Base-by-base conservation (phyloP, 2,113 vertebrate species). In the Hemibates koningsi region DNA sequence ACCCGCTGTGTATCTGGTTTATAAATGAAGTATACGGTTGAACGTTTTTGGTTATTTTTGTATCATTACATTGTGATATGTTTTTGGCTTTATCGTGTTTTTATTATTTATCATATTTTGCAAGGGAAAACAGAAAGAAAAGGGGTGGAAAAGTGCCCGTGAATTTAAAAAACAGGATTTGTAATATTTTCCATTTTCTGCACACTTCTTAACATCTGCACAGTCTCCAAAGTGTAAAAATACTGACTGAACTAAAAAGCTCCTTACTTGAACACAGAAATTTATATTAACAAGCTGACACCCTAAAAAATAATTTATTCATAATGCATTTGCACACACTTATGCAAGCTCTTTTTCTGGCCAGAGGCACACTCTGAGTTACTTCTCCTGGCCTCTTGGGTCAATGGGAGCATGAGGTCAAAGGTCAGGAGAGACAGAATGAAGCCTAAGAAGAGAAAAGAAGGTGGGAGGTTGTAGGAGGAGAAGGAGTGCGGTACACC, bases 351-450 rank as follows among this genome's bases (percentile, higher is more conserved):
- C 79, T 92, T 24, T 85, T 89, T 90, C 38, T 88, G 79, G 48
- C 90, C 85, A 78, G 73, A 91, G 92, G 94, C 94, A 90, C 19
- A 68, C 85, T 90, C 88, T 94, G 56, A 73, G 84, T 85, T 61
- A 84, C 88, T 87, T 91, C 89, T 90, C 45, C 73, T 85, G 87
- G 90, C 89, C 88, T 90, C 92, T 94, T 90, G 88, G 93, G 91
- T 95, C 93, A 95, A 95, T 86, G 92, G 92, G 88, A 87, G 48
- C 87, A 91, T 9, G 4, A 81, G 91, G 92, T 92, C 88, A 94
- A 87, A 94, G 95, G 90, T 94, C 92, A 93, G 48, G 88, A 82
- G 59, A 86, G 92, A 94, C 91, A 90, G 91, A 95, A 95, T 82
- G 80, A 90, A 89, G 88, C 84, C 84, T 45, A 87, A 84, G 86